Conservation (phyloP, 1,140 invertebrate genomes). For the Listronotus bonariensis region DNA sequence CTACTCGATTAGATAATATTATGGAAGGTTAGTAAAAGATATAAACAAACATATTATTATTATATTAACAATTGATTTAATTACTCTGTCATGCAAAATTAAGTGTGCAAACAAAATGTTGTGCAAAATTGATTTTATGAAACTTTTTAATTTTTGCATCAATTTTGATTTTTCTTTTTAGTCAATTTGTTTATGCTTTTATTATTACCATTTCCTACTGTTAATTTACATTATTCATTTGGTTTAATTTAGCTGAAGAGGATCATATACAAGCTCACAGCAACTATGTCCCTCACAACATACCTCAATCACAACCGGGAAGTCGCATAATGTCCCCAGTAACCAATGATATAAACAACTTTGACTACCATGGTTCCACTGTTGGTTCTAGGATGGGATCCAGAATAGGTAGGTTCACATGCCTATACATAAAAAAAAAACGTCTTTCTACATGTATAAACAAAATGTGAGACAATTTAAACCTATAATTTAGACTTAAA, state of each 20-base stretch:
- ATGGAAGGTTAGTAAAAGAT: slow-evolving; percentile 37
- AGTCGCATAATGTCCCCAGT: slow-evolving; percentile 52
- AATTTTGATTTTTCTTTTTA: neutral
- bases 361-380: slow-evolving; percentile 51
- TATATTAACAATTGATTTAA: too few relatives aligned
- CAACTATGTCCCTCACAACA: slow-evolving; percentile 42
- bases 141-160: too few relatives aligned
- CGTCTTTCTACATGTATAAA: too few relatives aligned
- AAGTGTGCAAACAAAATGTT: too few relatives aligned
- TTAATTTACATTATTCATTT: too few relatives aligned
- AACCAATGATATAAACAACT: slow-evolving; percentile 54
- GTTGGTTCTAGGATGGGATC: slow-evolving; percentile 51
- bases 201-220: too few relatives aligned
- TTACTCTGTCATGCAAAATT: too few relatives aligned
- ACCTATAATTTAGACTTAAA: too few relatives aligned
- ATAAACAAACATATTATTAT: neutral
- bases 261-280: slow-evolving; percentile 57
- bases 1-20: slow-evolving; percentile 43
- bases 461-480: too few relatives aligned
- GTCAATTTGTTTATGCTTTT: slow-evolving; percentile 1
- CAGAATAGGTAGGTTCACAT: slow-evolving; percentile 39
- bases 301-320: slow-evolving; percentile 38
- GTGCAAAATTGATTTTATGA: too few relatives aligned
- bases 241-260: slow-evolving; percentile 61
- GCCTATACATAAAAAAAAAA: too few relatives aligned